Conservation (phyloP, 1,140 invertebrate genomes). For the Fopius arisanus region DNA sequence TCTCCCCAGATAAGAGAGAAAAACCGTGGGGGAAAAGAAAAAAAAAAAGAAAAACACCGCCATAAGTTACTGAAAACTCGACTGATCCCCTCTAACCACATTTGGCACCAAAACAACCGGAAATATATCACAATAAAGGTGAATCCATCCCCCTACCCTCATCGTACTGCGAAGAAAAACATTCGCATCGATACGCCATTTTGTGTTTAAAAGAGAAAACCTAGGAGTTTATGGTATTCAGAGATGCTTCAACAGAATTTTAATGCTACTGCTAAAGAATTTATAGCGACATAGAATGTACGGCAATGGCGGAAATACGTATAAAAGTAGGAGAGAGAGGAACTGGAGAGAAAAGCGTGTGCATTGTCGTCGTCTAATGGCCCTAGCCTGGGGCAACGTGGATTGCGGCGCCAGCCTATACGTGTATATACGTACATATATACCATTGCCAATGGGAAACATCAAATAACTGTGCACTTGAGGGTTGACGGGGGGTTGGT, state of each 20-base stretch:
- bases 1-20: too few relatives aligned
- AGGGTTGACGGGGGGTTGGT: background rate
- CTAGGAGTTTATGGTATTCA: constrained; percentile 44
- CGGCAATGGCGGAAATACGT: constrained; percentile 57
- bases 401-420: constrained; percentile 26
- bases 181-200: constrained; percentile 26
- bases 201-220: constrained; percentile 7
- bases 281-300: constrained; percentile 56
- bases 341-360: constrained; percentile 45
- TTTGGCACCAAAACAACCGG: background rate
- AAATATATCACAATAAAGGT: background rate
- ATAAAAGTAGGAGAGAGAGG: constrained; percentile 46
- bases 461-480: constrained; percentile 23
- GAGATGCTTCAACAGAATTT: constrained; percentile 54
- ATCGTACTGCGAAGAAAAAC: background rate
- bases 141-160: constrained; percentile 35
- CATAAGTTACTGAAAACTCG: background rate
- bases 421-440: constrained; percentile 5
- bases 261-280: constrained; percentile 55
- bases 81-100: background rate
- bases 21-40: background rate
- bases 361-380: constrained; percentile 57
- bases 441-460: constrained; percentile 3
- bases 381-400: constrained; percentile 43
- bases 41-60: background rate